Percentiles rank a stretch among this genome's conserved stretches.
Conservation (phyloP, 2,888 invertebrate genomes). For the Rhagium mordax region DNA sequence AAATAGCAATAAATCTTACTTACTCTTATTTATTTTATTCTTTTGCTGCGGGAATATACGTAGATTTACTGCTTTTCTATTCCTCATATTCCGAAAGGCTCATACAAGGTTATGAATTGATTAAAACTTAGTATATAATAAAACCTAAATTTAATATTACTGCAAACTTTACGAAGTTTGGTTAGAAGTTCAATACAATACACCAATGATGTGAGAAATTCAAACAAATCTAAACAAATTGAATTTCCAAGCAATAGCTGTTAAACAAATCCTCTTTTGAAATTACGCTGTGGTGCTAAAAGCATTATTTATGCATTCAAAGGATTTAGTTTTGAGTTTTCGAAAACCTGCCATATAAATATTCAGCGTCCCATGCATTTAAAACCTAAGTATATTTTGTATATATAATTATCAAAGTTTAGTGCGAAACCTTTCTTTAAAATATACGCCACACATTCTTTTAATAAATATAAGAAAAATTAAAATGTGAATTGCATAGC, state of each 20-base stretch:
- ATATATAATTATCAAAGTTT: neutral
- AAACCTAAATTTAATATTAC: neutral
- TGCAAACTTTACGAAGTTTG: neutral
- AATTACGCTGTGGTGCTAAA: conserved; percentile 43
- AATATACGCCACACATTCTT: no score
- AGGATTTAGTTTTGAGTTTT: conserved; percentile 44
- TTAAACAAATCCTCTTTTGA: conserved; percentile 26
- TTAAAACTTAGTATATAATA: neutral
- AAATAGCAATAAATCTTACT: no score
- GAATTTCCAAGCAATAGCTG: conserved; percentile 3
- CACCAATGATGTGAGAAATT: neutral
- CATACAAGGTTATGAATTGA: neutral
- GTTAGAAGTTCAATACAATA: conserved; percentile 1
- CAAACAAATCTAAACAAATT: conserved; percentile 19
- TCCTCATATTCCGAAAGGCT: no score
- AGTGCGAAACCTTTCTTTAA: no score
- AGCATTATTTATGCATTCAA: conserved; percentile 52
- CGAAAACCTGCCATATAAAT: conserved; percentile 45
- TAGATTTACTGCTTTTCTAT: no score
- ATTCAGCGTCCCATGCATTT: conserved; percentile 38
- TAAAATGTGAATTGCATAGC: no score
- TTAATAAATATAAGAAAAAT: no score
- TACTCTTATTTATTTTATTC: no score
- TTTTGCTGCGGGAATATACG: no score
- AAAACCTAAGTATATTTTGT: neutral